Percentiles rank a stretch among this genome's conserved stretches.
phyloP scores from a whole-genome alignment of 2,797 vertebrate species.

The Myripristis murdjan region DNA sequence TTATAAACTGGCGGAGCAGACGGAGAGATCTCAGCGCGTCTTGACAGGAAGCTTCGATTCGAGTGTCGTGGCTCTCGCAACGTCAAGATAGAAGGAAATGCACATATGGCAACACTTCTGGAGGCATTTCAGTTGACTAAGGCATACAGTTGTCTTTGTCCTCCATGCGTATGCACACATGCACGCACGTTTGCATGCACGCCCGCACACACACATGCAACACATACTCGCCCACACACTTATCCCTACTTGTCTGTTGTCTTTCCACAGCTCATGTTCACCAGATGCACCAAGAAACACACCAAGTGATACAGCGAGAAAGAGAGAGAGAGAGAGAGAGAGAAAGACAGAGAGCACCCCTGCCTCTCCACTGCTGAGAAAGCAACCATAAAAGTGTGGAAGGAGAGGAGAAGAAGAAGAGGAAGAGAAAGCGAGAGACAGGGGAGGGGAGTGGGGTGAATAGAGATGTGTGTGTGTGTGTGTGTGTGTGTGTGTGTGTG shows the following conservation, averaged over 20 bases:
- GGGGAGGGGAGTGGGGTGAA: neutral
- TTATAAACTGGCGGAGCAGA: conserved; percentile 22
- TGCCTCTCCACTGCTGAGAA: neutral
- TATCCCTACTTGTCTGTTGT: conserved; percentile 67
- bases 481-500: too few species aligned
- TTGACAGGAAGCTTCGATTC: conserved; percentile 38
- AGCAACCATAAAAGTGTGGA: neutral
- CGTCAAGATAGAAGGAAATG: conserved; percentile 38
- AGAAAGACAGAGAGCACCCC: neutral
- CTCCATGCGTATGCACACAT: conserved; percentile 27
- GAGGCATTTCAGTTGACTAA: conserved; percentile 51
- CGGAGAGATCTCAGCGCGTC: conserved; percentile 38
- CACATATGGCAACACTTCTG: conserved; percentile 51
- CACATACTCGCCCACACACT: conserved; percentile 43
- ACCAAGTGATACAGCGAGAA: conserved; percentile 20
- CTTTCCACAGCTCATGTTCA: conserved; percentile 68
- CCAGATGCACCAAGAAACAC: conserved; percentile 69
- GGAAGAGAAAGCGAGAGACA: conserved; percentile 12
- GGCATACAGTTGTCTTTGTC: conserved; percentile 60
- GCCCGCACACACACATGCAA: neutral
- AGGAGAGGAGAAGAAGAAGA: neutral
- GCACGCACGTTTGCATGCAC: conserved; percentile 40
- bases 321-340: conserved; percentile 9
- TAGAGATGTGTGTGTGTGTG: conserved; percentile 7
- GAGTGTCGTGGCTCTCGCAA: conserved; percentile 42